Evolutionary conservation across 2,888 invertebrate species (phyloP), one percentile per base, ranked within the genome.

Genomic region (Tipula confusa): DNA sequence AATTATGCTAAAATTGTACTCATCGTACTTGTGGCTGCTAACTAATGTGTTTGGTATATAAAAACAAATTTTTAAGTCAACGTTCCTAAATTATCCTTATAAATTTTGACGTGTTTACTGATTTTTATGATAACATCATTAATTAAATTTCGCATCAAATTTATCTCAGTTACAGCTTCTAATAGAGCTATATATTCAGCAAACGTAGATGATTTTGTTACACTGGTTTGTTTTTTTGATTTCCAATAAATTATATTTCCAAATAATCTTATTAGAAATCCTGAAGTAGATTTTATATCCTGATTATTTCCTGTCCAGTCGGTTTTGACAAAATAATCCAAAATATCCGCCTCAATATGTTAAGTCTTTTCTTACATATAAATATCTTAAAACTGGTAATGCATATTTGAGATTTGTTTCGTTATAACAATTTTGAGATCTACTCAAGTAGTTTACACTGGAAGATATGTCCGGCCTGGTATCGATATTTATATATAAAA

Each of bases 191-290:
- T n/a, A n/a, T n/a, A n/a, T n/a, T n/a, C n/a, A n/a, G n/a, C n/a
- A n/a, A n/a, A n/a, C 31, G 86, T 86, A 6, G 86, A 87, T 48
- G 84, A 85, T 83, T 86, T 86, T 6, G 87, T 86, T 31, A 88
- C 87, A 83, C 24, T 84, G 36, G 83, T 86, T 86, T 88, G 87
- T 86, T 88, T 88, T 11, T 24, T 81, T 64, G 87, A 85, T 86
- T 87, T 88, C 87, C 87, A 88, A 85, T 84, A 86, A 79, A 87
- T 85, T 28, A 85, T 64, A 83, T 87, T 88, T 43, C 86, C 86
- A 86, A 85, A 88, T 2, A 88, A 84, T 87, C 87, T 33, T 33
- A 33, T 33, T 7, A 33, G 6, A 33, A 33, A 33, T 33, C 4
- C 4, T 33, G 33, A 33, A 33, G 33, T 33, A 33, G 2, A 2